Base-by-base conservation (phyloP, 2,113 vertebrate species). In the Coturnix japonica region DNA sequence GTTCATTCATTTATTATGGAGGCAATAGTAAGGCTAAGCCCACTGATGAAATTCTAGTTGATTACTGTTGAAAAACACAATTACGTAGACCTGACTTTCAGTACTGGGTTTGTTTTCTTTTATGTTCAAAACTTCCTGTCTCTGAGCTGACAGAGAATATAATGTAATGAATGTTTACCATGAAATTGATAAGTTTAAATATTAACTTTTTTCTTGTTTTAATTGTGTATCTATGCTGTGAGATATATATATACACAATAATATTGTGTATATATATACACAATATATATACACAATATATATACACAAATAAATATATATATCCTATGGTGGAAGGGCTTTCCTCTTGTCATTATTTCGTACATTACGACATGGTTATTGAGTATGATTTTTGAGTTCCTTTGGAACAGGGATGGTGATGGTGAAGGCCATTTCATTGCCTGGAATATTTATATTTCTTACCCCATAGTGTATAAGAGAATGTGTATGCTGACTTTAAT, bases 161-260 rank as follows among this genome's bases (percentile, higher is more conserved):
- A 67, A n/a, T n/a, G 13, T 81, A 89, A 87, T 89, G 35, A 18
- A 88, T 49, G 37, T 37, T 83, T 91, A 88, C 90, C 28, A 64
- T 51, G 30, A 84, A 53, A 53, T 84, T 30, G 6, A 81, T 46
- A 14, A 60, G 87, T 72, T 79, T 22, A 79, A 93, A 25, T 82
- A 82, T 85, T 79, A 80, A 75, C 28, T 18, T 31, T 39, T 31
- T 43, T 31, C 20, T 43, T 44, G 21, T 44, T 85, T 87, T 85
- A 90, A 64, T 93, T 20, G 2, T 61, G 33, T 65, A 7, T 91
- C 63, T 72, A 18, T 22, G 39, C 76, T 23, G 39, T 66, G 41
- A 78, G 70, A 33, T 81, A 30, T 89, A 70, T 74, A 81, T 47
- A 46, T 46, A 46, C 20, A 39, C 11, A 39, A n/a, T n/a, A n/a